phyloP scores from a whole-genome alignment of 1,140 invertebrate species.

The Lasioglossum baleicum region DNA sequence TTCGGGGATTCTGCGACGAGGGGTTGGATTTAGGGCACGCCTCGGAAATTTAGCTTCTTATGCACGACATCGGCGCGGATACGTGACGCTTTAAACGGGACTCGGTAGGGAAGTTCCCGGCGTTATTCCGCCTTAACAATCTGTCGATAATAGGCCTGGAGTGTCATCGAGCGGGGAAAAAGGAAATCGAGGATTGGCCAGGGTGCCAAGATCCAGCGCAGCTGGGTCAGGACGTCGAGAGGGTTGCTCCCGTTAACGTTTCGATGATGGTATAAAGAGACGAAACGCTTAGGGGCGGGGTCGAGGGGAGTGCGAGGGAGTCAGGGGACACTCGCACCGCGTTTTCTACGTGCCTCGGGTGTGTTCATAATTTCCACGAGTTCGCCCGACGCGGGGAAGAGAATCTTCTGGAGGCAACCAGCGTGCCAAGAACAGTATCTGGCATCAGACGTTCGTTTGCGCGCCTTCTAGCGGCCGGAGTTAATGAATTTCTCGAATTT shows the following conservation, averaged over 20 bases:
- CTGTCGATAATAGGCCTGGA: conserved; percentile 46
- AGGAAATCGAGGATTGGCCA: conserved; percentile 60
- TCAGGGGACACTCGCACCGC: conserved; percentile 11
- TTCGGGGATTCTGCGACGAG: neutral
- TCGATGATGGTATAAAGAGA: conserved; percentile 45
- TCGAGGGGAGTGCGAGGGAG: neutral
- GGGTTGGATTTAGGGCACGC: conserved; percentile 20
- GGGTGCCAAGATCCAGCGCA: conserved; percentile 62
- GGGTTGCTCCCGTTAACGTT: conserved; percentile 61
- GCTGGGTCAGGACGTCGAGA: conserved; percentile 62
- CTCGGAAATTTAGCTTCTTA: conserved; percentile 34
- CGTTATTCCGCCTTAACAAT: conserved; percentile 44
- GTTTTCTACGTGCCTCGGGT: conserved; percentile 47
- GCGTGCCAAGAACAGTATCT: conserved; percentile 50
- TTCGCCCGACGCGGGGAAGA: neutral
- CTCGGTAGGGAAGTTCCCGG: neutral
- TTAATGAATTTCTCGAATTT: too few species aligned
- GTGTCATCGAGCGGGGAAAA: conserved; percentile 44
- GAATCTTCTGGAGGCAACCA: neutral
- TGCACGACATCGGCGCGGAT: conserved; percentile 19
- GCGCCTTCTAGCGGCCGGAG: too few species aligned
- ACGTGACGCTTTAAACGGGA: conserved; percentile 44
- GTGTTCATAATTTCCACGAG: conserved; percentile 44
- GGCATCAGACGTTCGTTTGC: neutral
- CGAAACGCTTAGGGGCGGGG: too few species aligned